Evolutionary conservation across 2,797 vertebrate species (phyloP), one percentile per base, ranked within the genome.

Genomic region (Sparus aurata): DNA sequence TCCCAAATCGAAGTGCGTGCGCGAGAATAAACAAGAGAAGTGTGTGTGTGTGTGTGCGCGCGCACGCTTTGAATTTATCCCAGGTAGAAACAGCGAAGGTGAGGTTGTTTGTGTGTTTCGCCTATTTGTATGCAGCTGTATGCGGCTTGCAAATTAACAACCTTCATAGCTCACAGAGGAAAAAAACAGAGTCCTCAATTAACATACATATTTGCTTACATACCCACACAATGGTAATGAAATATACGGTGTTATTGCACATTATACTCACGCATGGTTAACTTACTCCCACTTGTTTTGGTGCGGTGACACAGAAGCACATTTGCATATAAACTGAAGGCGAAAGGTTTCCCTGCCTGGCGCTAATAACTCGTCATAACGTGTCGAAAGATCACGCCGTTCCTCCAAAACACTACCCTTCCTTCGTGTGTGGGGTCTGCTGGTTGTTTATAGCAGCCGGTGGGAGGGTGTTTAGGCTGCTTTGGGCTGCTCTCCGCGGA

Each of bases 401-500:
- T 66, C 70, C 57, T 63, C 43, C n/a, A 68, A 38, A 79, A 54
- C 61, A 34, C 43, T 47, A 55, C 20, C 64, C 38, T 50, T 41
- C 10, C 16, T 16, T 18, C 50, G 60, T 67, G 54, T 70, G 73
- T 69, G 74, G 76, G 79, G 69, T 85, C 72, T 58, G 66, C 23
- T 13, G 61, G 61, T 73, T 89, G 90, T 87, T 86, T 82, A 84
- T 79, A 68, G 57, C 79, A 75, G 67, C 73, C 16, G 5, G 41
- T 78, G 82, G 85, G 73, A 77, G 86, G 78, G 43, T 69, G 84
- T 89, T 89, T 87, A 84, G 79, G 85, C 78, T 79, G 58, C 76
- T 89, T 89, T 87, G 85, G 79, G 85, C 78, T 79, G 58, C 76
- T 85, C 87, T 81, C 83, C 76, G 59, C 7, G 61, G 90, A 69